phyloP scores from a whole-genome alignment of 2,888 invertebrate genomes.

The Drosophila anomelani region DNA sequence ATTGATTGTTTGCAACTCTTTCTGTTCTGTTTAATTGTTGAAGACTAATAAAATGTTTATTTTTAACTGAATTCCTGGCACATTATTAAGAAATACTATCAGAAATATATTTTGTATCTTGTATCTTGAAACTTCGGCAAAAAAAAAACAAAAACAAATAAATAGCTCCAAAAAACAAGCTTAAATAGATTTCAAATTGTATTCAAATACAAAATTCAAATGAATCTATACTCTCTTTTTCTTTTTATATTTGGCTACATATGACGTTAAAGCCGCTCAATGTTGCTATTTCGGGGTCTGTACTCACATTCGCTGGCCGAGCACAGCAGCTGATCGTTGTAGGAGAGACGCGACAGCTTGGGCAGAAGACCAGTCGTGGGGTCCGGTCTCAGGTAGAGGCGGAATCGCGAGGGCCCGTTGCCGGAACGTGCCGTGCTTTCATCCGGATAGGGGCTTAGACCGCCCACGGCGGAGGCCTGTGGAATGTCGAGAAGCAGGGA shows the following conservation, averaged over 20 bases:
- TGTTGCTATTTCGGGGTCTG: not conserved
- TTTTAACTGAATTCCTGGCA: not conserved
- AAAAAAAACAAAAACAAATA: not conserved
- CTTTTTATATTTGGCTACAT: not conserved
- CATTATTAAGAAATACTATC: not conserved
- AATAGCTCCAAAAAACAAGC: not conserved
- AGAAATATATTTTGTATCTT: not conserved
- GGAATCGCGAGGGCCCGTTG: slow-evolving; percentile 45
- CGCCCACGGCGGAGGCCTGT: slow-evolving; percentile 56
- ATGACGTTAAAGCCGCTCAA: not conserved
- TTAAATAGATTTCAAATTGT: not conserved
- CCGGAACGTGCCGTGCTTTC: slow-evolving; percentile 18
- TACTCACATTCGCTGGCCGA: slow-evolving; percentile 62
- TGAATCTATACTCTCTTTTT: not conserved
- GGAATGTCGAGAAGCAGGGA: slow-evolving; percentile 8
- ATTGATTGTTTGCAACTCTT: not conserved
- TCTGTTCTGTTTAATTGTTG: not conserved
- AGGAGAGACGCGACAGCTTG: slow-evolving; percentile 51
- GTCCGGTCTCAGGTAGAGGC: slow-evolving; percentile 49
- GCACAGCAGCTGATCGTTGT: slow-evolving; percentile 54
- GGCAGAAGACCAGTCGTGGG: slow-evolving; percentile 42
- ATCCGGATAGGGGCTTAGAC: slow-evolving; percentile 57
- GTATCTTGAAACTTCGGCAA: not conserved
- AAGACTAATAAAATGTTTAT: not conserved
- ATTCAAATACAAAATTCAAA: not conserved